Evolutionary conservation across 2,888 invertebrate genomes (phyloP).

Genomic region (Nymphalis c-album): DNA sequence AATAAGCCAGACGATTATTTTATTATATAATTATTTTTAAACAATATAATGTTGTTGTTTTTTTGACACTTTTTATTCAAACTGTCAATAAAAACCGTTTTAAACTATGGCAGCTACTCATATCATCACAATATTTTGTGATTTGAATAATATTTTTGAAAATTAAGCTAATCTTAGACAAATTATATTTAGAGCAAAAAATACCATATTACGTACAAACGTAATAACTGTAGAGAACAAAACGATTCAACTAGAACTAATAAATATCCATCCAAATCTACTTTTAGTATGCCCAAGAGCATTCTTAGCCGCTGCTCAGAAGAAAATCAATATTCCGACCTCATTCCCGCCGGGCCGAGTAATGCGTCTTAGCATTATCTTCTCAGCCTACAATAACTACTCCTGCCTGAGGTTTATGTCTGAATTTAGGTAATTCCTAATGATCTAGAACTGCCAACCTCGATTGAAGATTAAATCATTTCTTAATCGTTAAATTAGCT

Average conservation of each 20-base stretch:
- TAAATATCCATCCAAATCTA: constrained; percentile 20
- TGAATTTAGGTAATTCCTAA: constrained; percentile 12
- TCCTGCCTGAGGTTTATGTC: constrained; percentile 12
- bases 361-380: constrained; percentile 34
- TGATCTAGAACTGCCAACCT: constrained; percentile 8
- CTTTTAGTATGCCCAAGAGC: constrained; percentile 25
- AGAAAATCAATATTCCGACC: constrained; percentile 40
- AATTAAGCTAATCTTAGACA: no score
- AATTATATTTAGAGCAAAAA: no score
- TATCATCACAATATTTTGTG: no score
- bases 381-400: constrained; percentile 24
- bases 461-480: neutral
- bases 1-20: no score
- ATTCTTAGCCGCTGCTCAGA: constrained; percentile 26
- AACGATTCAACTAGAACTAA: constrained; percentile 2
- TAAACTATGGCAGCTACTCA: no score
- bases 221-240: neutral
- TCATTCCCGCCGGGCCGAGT: constrained; percentile 36
- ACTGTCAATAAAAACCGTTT: no score
- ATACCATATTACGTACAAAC: no score
- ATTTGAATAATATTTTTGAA: no score
- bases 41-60: no score
- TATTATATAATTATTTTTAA: no score
- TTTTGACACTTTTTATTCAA: no score
- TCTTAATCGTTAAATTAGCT: neutral